Conservation (phyloP, 2,113 vertebrate species). For the Callaeas wilsoni region DNA sequence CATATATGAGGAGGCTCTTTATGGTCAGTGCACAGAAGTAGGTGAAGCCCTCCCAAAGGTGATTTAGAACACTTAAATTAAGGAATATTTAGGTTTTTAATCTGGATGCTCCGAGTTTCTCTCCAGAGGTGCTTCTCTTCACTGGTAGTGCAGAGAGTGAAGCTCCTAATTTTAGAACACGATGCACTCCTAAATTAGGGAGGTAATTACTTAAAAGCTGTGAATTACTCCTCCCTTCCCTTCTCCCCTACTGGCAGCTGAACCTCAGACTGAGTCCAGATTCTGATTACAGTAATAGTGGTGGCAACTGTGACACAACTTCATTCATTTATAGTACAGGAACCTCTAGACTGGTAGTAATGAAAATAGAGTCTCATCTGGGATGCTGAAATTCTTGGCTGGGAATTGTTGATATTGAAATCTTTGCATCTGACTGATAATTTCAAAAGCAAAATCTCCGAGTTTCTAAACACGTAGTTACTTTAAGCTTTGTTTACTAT, state of each 20-base stretch:
- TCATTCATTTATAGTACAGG: not conserved
- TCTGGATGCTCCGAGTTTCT: not conserved
- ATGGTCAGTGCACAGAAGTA: not conserved
- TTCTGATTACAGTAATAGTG: not conserved
- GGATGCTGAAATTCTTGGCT: not conserved
- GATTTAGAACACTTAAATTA: not conserved
- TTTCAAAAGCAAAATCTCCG: not conserved
- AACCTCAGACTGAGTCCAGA: not conserved
- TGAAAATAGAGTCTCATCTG: not conserved
- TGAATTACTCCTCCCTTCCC: not conserved
- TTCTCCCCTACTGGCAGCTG: not conserved
- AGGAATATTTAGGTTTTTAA: not conserved
- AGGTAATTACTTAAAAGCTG: not conserved
- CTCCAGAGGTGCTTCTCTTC: not conserved
- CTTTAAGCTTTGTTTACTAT: not conserved
- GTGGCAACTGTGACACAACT: not conserved
- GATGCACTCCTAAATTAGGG: not conserved
- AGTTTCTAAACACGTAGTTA: not conserved
- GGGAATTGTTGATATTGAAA: not conserved
- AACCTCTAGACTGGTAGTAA: not conserved
- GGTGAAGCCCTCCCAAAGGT: not conserved
- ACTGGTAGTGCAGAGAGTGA: not conserved
- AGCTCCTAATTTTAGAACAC: not conserved
- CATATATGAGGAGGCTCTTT: not conserved
- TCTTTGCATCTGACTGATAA: not conserved